Evolutionary conservation across 2,113 vertebrate genomes (phyloP).

Genomic region (Ceyx cyanopectus): DNA sequence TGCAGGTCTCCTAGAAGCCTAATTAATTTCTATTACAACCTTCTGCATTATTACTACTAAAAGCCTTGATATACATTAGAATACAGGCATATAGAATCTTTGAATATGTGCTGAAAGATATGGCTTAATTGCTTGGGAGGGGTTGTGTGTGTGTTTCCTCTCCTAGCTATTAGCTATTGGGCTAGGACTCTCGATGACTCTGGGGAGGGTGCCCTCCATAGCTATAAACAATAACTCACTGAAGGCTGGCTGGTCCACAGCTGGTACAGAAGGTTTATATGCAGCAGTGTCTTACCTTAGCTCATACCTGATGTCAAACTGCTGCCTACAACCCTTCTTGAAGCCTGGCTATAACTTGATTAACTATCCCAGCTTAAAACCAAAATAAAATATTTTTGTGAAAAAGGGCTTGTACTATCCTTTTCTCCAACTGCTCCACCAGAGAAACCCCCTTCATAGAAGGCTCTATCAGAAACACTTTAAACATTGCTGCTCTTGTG

Average conservation of each 20-base stretch:
- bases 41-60: not conserved
- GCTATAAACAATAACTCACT: not conserved
- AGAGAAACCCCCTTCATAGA: not conserved
- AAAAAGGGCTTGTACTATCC: not conserved
- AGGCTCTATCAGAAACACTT: not conserved
- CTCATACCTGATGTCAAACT: too few species aligned
- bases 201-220: not conserved
- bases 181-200: not conserved
- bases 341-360: not conserved
- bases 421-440: not conserved
- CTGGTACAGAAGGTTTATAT: too few species aligned
- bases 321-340: not conserved
- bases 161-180: fast-evolving
- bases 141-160: not conserved
- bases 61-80: not conserved
- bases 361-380: not conserved
- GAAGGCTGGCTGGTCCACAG: not conserved
- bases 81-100: not conserved
- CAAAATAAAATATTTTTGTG: not conserved
- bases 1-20: not conserved
- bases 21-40: not conserved
- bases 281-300: too few species aligned
- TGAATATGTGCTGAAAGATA: not conserved
- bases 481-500: not conserved
- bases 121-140: not conserved